Evolutionary conservation across 2,113 vertebrate genomes (phyloP).

Genomic region (Serilophus lunatus): DNA sequence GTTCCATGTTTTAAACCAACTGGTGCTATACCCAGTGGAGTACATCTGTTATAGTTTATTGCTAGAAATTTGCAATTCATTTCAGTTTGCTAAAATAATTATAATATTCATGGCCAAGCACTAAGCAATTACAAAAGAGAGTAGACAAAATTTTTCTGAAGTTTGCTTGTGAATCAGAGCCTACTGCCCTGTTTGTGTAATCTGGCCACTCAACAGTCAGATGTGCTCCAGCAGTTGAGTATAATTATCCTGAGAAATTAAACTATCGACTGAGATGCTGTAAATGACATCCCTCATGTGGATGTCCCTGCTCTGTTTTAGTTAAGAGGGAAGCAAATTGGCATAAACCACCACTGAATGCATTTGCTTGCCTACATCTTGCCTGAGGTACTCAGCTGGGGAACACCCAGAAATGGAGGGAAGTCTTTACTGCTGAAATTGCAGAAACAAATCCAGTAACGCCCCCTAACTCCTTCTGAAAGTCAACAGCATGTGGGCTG

Average conservation of each 20-base stretch:
- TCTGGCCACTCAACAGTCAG: background rate
- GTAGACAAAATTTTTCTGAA: background rate
- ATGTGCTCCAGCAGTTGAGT: background rate
- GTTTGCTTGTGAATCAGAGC: background rate
- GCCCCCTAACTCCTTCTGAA: background rate
- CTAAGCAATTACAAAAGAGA: slow-evolving; percentile 49
- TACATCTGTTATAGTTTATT: slow-evolving; percentile 68
- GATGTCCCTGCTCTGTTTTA: slow-evolving; percentile 15
- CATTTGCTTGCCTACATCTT: slow-evolving; percentile 2
- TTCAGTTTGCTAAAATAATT: slow-evolving; percentile 61
- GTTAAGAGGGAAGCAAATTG: slow-evolving; percentile 30
- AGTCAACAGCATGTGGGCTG: background rate
- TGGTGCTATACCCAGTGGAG: slow-evolving; percentile 64
- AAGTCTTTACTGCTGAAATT: background rate
- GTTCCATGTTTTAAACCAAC: slow-evolving; percentile 58
- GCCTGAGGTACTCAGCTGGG: background rate
- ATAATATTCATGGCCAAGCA: slow-evolving; percentile 45
- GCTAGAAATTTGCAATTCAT: slow-evolving; percentile 67
- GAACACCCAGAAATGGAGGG: background rate
- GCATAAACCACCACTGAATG: background rate
- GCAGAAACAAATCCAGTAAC: background rate
- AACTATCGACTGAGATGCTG: background rate
- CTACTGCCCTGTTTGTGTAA: background rate
- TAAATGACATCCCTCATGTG: background rate
- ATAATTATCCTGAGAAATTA: slow-evolving; percentile 22